Percentiles rank a stretch among this genome's conserved stretches.
phyloP scores from a whole-genome alignment of 2,113 vertebrate species.

The Pluvianellus socialis region DNA sequence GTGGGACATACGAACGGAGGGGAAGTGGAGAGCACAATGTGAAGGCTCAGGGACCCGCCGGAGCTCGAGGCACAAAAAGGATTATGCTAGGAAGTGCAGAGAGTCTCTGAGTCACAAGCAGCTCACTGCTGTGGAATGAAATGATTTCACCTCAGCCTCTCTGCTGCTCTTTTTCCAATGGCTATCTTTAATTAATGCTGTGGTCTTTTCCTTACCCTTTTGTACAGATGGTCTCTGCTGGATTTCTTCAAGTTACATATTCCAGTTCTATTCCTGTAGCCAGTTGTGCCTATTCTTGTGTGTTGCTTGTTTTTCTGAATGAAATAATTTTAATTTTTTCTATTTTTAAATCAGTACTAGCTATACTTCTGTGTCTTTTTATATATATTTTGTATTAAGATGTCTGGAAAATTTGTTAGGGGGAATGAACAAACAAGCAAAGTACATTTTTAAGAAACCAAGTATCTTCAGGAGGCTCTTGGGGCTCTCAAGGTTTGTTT shows the following conservation, averaged over 20 bases:
- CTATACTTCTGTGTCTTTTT: background rate
- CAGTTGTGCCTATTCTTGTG: background rate
- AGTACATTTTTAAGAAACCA: background rate
- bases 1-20: background rate
- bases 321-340: background rate
- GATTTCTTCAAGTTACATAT: background rate
- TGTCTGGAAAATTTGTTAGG: background rate
- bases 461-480: background rate
- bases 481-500: background rate
- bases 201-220: background rate
- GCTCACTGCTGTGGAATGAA: background rate
- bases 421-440: background rate
- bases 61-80: slow-evolving; percentile 18
- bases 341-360: background rate
- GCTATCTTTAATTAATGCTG: background rate
- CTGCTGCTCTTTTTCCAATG: background rate
- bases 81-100: background rate
- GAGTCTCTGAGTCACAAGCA: background rate
- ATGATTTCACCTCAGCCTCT: background rate
- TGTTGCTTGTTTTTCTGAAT: background rate
- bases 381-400: background rate
- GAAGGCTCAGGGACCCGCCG: background rate
- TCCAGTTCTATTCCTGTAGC: background rate
- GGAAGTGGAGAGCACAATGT: background rate
- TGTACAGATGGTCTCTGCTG: background rate